These are phyloP conservation scores for Papilio dardanus DNA, from an alignment of 1,140 invertebrate species.

Conservation along the genomic window DNA sequence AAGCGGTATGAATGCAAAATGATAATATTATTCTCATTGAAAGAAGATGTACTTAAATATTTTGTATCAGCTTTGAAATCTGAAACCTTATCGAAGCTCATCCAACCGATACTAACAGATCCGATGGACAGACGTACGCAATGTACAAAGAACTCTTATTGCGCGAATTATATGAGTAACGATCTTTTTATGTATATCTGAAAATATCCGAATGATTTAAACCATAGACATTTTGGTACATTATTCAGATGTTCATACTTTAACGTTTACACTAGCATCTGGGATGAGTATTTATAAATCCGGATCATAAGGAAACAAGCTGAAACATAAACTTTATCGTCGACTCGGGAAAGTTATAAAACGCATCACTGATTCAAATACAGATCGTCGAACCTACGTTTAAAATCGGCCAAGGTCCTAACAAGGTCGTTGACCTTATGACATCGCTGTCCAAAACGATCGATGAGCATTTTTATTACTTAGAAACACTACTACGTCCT, in stretches of 20 bases:
- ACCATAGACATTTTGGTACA: slow-evolving; percentile 6
- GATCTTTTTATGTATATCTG: neutral
- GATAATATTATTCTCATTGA: neutral
- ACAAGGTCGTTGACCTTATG: slow-evolving; percentile 57
- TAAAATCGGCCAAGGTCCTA: slow-evolving; percentile 78
- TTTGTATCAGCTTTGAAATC: slow-evolving; percentile 8
- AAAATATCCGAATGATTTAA: neutral
- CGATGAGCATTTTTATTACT: slow-evolving; percentile 1
- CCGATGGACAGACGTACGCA: neutral
- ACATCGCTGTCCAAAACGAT: slow-evolving; percentile 31
- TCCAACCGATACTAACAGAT: neutral
- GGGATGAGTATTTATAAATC: slow-evolving; percentile 35
- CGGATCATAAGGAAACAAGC: slow-evolving; percentile 36
- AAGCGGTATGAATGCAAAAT: neutral
- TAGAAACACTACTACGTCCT: neutral
- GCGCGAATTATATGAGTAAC: neutral
- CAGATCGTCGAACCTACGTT: slow-evolving; percentile 48
- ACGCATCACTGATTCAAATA: slow-evolving; percentile 27
- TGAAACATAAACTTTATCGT: slow-evolving; percentile 37
- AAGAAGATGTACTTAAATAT: neutral
- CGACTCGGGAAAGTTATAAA: slow-evolving; percentile 29
- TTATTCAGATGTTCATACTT: slow-evolving; percentile 15
- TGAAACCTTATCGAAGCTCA: slow-evolving; percentile 9
- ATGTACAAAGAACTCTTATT: slow-evolving; percentile 8
- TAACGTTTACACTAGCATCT: slow-evolving; percentile 34